Base-by-base conservation (phyloP, 37 sponge, comb jelly and placozoan genomes). In the Cladorhizidae sp. region DNA sequence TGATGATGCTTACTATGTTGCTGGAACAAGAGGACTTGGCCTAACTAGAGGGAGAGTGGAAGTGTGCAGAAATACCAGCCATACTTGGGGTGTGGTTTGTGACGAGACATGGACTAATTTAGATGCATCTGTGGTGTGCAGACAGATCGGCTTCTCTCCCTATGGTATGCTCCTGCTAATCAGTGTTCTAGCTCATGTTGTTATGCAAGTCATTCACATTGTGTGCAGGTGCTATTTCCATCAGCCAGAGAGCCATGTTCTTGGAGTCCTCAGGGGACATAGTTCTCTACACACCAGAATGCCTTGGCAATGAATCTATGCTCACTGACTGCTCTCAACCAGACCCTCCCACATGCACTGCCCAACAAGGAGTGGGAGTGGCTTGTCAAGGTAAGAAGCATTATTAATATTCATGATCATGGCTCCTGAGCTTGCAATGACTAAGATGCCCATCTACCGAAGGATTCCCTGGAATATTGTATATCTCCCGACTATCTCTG, bases 91-190 rank as follows among this genome's bases (percentile, higher is more conserved):
- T 14, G 39, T 59, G 26, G 73, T 81, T 57, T 81, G 82, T 61
- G 73, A 61, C 26, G 51, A 72, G n/a, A 22, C 18, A 6, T 81
- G 82, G 82, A 41, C 22, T 17, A 72, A 72, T 41, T 15, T 25
- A 20, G 82, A 81, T 81, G 82, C 82, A 15, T 72, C 82, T 43
- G 73, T 81, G 0, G 82, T 61, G 36, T 81, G 82, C 62, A 42
- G 63, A 43, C 82, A 81, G 45, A 40, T 81, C 0, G 82, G 82
- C 26, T 81, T 81, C 63, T 81, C 82, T 22, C 64, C 73, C 28
- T 61, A 73, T 81, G 82, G 82, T 81, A 74, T 31, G 35, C 18
- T 31, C 18, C 25, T 26, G 20, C 20, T 26, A 7, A 32, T 9
- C 35, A 65, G 26, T 65, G 31, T 9, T 61, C 7, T 8, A 26